These are phyloP conservation scores for Acromyrmex heyeri DNA, from an alignment of 1,140 invertebrate genomes.

Conservation along the genomic window DNA sequence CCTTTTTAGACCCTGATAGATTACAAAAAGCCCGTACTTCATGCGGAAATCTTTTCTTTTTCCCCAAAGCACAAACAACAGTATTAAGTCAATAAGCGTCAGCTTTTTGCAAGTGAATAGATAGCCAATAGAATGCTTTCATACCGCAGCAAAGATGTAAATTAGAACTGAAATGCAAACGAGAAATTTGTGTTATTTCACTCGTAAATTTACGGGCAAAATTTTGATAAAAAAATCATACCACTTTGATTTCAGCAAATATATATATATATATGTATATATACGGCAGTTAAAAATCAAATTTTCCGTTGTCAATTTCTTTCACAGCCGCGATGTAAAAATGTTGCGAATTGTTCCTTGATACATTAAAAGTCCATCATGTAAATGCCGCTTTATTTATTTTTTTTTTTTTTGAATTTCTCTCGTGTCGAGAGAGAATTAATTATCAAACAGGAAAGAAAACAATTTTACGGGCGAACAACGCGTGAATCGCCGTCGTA, in stretches of 20 bases:
- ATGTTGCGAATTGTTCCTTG: neutral
- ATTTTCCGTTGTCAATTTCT: neutral
- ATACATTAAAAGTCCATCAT: slow-evolving; percentile 27
- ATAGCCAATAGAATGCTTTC: neutral
- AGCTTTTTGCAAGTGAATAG: slow-evolving; percentile 8
- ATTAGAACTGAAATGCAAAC: slow-evolving; percentile 10
- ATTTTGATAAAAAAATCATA: neutral
- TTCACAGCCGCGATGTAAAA: neutral
- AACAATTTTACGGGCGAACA: slow-evolving; percentile 16
- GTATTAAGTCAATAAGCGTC: slow-evolving; percentile 43
- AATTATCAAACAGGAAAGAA: slow-evolving; percentile 36
- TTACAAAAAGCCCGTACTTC: slow-evolving; percentile 11
- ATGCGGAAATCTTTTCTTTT: neutral
- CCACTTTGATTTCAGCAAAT: neutral
- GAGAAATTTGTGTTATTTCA: neutral
- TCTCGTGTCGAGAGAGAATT: neutral
- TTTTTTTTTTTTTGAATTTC: neutral
- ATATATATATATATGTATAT: neutral
- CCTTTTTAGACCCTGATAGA: slow-evolving; percentile 26
- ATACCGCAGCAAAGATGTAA: neutral
- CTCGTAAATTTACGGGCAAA: neutral
- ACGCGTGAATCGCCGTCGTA: neutral
- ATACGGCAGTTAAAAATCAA: neutral
- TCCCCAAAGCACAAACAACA: slow-evolving; percentile 14
- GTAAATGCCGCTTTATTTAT: slow-evolving; percentile 9